A percentile compares a stretch with the other conserved stretches of the same genome.
phyloP scores from a whole-genome alignment of 2,113 vertebrate genomes.

The Pangasianodon gigas region DNA sequence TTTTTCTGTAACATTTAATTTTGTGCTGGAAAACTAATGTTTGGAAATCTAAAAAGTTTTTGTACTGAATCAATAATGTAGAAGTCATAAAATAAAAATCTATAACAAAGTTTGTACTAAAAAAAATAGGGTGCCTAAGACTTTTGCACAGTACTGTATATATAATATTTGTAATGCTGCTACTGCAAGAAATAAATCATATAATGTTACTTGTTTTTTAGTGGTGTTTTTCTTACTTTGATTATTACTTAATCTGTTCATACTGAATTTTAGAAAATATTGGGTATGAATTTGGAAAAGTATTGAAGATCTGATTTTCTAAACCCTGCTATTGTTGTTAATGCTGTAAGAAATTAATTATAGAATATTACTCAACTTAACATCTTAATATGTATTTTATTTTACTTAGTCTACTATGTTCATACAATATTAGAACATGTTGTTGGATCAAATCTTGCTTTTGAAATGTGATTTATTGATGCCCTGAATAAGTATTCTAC shows the following conservation, averaged over 20 bases:
- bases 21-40: too few species aligned
- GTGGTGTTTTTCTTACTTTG: background rate
- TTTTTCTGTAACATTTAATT: too few species aligned
- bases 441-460: background rate
- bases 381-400: background rate
- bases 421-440: background rate
- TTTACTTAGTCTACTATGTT: background rate
- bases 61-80: too few species aligned
- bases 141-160: too few species aligned
- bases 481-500: background rate
- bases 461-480: background rate
- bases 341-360: background rate
- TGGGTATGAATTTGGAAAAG: background rate
- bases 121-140: too few species aligned
- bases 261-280: background rate
- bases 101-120: too few species aligned
- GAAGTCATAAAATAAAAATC: too few species aligned
- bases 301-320: background rate
- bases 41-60: too few species aligned
- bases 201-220: background rate
- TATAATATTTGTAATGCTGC: background rate
- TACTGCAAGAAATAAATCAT: background rate
- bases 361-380: background rate
- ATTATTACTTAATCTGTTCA: background rate
- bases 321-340: background rate